These are phyloP conservation scores for Sanderia malayensis DNA, from an alignment of 30 jellyfish, hydroid and myxozoan species.

Conservation along the genomic window DNA sequence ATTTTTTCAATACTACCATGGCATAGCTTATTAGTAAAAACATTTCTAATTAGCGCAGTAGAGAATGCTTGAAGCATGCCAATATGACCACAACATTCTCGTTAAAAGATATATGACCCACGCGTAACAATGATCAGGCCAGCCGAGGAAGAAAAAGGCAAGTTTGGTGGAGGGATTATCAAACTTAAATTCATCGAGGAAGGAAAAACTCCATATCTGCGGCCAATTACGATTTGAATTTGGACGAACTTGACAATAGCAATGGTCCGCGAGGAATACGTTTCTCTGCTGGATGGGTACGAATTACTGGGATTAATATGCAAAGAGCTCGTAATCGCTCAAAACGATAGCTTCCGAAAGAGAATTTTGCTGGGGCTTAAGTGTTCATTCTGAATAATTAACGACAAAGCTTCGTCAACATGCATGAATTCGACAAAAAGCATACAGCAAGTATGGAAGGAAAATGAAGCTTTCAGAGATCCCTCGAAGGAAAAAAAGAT, in stretches of 20 bases:
- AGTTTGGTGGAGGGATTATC: not conserved
- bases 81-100: no score
- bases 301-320: slow-evolving; percentile 41
- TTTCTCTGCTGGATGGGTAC: slow-evolving; percentile 50
- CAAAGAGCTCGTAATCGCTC: slow-evolving; percentile 54
- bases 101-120: no score
- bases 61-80: no score
- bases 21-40: no score
- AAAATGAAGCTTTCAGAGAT: no score
- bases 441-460: no score
- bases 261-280: slow-evolving; percentile 36
- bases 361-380: slow-evolving; percentile 44
- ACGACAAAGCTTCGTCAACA: no score
- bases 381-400: slow-evolving; percentile 36
- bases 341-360: slow-evolving; percentile 33
- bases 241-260: slow-evolving; percentile 21
- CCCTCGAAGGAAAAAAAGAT: not conserved
- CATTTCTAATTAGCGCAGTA: no score
- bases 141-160: not conserved
- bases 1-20: no score
- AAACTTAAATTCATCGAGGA: not conserved
- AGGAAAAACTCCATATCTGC: not conserved
- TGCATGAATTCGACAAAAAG: no score
- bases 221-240: not conserved
- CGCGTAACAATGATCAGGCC: no score